Percentiles rank a stretch among this genome's conserved stretches.
These are phyloP conservation scores for Drosophila pandora DNA, from an alignment of 1,140 invertebrate genomes.

Conservation along the genomic window DNA sequence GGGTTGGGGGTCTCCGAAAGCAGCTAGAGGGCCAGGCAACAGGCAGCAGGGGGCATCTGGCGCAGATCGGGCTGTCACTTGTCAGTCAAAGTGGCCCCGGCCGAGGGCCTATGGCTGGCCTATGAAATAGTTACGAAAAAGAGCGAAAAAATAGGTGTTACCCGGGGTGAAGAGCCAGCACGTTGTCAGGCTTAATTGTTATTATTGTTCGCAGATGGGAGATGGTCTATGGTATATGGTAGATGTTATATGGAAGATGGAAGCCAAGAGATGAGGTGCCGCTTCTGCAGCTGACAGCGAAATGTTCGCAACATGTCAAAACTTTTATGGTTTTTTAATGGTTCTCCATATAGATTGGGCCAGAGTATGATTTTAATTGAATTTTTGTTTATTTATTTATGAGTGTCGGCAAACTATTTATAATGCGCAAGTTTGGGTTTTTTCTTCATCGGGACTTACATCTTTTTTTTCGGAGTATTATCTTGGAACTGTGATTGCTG, in stretches of 20 bases:
- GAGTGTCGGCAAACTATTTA: slow-evolving; percentile 47
- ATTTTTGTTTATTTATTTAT: slow-evolving; percentile 51
- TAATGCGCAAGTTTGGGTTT: slow-evolving; percentile 13
- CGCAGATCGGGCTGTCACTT: slow-evolving; percentile 53
- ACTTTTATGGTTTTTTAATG: slow-evolving; percentile 65
- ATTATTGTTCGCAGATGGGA: slow-evolving; percentile 57
- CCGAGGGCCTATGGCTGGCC: slow-evolving; percentile 34
- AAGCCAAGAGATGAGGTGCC: slow-evolving; percentile 19
- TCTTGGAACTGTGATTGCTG: slow-evolving; percentile 32
- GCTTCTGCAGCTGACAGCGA: slow-evolving; percentile 65
- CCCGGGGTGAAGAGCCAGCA: slow-evolving; percentile 28
- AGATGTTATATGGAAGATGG: slow-evolving; percentile 9
- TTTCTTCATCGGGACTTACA: slow-evolving; percentile 21
- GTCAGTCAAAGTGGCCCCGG: slow-evolving; percentile 56
- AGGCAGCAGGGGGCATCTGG: slow-evolving; percentile 37
- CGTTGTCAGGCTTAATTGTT: slow-evolving; percentile 67
- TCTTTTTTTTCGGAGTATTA: slow-evolving; percentile 15
- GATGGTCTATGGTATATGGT: not conserved
- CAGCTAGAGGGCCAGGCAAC: slow-evolving; percentile 20
- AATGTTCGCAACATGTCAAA: slow-evolving; percentile 71
- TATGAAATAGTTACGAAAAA: slow-evolving; percentile 53
- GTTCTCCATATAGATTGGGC: slow-evolving; percentile 39
- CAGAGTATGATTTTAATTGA: slow-evolving; percentile 55
- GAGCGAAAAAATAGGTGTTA: slow-evolving; percentile 60
- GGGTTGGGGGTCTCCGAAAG: not conserved